Evolutionary conservation across 2,113 vertebrate genomes (phyloP).

Genomic region (Merops nubicus): DNA sequence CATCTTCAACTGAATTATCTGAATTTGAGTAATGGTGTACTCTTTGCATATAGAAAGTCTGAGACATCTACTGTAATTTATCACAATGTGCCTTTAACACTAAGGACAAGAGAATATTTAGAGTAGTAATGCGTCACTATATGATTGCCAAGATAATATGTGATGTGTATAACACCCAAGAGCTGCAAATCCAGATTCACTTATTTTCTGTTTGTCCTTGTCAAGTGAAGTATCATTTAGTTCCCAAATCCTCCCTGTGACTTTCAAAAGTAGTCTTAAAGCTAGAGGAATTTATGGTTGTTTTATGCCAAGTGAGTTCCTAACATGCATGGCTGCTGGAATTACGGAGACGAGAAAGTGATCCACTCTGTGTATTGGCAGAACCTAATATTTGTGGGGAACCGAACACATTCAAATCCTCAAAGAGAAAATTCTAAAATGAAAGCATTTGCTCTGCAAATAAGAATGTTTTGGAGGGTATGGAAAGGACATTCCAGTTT

Average conservation of each 20-base stretch:
- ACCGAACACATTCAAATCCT: neutral
- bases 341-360: slow-evolving; percentile 8
- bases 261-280: slow-evolving; percentile 20
- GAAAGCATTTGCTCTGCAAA: slow-evolving; percentile 44
- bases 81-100: neutral
- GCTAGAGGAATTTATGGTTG: neutral
- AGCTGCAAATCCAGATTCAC: neutral
- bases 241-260: neutral
- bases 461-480: neutral
- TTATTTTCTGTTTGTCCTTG: slow-evolving; percentile 33
- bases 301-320: neutral
- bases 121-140: neutral
- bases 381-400: slow-evolving; percentile 16
- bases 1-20: neutral
- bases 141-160: neutral
- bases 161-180: neutral
- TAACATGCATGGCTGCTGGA: neutral
- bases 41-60: neutral
- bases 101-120: slow-evolving; percentile 14
- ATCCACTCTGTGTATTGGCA: neutral
- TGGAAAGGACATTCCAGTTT: neutral
- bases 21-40: neutral
- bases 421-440: neutral
- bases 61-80: neutral
- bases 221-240: neutral